A percentile compares a stretch with the other conserved stretches of the same genome.
Evolutionary conservation across 2,797 vertebrate species (phyloP).

Genomic region (Moxostoma hubbsi): DNA sequence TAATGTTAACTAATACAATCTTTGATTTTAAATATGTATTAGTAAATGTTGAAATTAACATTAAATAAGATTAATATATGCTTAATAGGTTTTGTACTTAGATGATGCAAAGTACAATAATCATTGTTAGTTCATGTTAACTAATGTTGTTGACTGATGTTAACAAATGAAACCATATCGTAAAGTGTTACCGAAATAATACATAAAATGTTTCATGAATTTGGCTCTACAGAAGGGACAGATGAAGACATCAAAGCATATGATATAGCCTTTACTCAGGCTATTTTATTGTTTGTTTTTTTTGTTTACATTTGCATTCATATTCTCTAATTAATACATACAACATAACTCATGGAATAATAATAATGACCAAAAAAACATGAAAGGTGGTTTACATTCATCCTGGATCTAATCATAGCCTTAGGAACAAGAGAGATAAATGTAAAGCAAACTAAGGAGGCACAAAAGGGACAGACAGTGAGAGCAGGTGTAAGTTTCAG

Average conservation of each 20-base stretch:
- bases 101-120: no score
- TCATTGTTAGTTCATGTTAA: no score
- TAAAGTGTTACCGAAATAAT: no score
- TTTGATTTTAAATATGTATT: no score
- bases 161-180: no score
- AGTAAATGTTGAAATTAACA: no score
- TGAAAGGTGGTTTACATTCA: conserved; percentile 27
- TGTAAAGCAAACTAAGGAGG: conserved; percentile 51
- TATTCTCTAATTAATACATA: not conserved
- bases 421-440: conserved; percentile 44
- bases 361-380: conserved; percentile 31
- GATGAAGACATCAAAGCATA: not conserved
- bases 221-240: not conserved
- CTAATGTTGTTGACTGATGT: no score
- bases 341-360: conserved; percentile 13
- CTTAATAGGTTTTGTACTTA: no score
- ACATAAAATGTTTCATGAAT: not conserved
- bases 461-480: conserved; percentile 56
- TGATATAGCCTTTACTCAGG: not conserved
- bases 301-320: not conserved
- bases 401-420: conserved; percentile 37
- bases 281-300: not conserved
- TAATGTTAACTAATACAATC: no score
- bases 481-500: conserved; percentile 74
- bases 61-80: no score